Base-by-base conservation (phyloP, 2,888 invertebrate species). In the Eledone cirrhosa region DNA sequence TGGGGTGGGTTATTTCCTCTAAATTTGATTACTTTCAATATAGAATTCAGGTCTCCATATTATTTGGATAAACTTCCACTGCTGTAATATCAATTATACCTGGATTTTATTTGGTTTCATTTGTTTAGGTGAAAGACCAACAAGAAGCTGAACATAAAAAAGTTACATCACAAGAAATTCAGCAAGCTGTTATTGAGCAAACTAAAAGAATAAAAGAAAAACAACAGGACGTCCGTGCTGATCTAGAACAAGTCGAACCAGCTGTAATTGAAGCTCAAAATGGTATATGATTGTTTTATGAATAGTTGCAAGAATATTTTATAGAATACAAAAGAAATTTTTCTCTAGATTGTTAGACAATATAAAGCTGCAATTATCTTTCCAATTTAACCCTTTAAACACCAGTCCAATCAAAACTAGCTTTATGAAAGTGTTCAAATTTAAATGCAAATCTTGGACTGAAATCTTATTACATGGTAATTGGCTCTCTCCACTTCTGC, bases 101-200 rank as follows among this genome's bases (percentile, higher is more conserved):
- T 41, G 31, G 3, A 41, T 24, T 74, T 41, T 29, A 33, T 69
- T 22, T 53, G 19, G 19, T 77, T 8, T 41, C 41, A 2, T 3
- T 41, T 41, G 41, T 41, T 5, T 41, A 91, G 91, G 88, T 91
- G 76, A 97, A 97, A 92, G 97, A 99, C 92, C 98, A 99, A 91
- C 98, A 99, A 89, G 98, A 99, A 91, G 99, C 99, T 2, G 99
- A 99, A 91, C 96, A 98, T 92, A 97, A 98, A 92, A 99, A 99
- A 91, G 96, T 97, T 59, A 97, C 98, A 88, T 97, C 97, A 87
- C 98, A 98, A 91, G 97, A 99, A 90, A 96, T 99, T 89, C 98
- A 98, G 92, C 95, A 95, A 79, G 95, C 96, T 87, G 90, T 94
- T 65, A 91, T 92, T 84, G 91, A 92, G 79, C 98, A 99, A 92